Conservation (phyloP, 1,140 invertebrate genomes). For the Zaprionus taronus region DNA sequence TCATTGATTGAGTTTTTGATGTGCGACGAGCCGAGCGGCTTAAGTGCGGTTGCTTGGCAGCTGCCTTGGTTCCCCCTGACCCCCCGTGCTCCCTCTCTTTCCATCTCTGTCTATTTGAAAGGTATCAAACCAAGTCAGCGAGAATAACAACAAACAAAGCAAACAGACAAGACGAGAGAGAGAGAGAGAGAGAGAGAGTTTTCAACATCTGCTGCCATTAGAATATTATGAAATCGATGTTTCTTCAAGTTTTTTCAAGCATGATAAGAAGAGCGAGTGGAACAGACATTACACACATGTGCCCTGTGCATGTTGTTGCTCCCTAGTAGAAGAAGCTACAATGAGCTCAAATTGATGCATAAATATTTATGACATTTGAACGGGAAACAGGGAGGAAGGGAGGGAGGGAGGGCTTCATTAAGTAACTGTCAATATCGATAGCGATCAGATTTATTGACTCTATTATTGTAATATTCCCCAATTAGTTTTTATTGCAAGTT, state of each 20-base stretch:
- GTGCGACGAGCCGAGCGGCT: conserved; percentile 50
- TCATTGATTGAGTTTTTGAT: conserved; percentile 59
- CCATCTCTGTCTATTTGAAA: conserved; percentile 44
- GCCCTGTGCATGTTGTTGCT: conserved; percentile 10
- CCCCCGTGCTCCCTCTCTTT: neutral
- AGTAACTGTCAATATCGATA: conserved; percentile 6
- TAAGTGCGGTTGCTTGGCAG: conserved; percentile 51
- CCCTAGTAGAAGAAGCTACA: conserved; percentile 32
- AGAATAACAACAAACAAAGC: neutral
- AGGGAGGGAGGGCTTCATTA: neutral
- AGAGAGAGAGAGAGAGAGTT: neutral
- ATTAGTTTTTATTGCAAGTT: conserved; percentile 32
- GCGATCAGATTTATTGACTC: conserved; percentile 21
- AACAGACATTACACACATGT: conserved; percentile 51
- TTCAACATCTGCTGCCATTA: neutral
- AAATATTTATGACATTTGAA: conserved; percentile 61
- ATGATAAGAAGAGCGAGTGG: conserved; percentile 54
- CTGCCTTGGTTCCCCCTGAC: conserved; percentile 14
- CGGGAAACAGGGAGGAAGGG: conserved; percentile 1
- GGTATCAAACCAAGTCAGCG: conserved; percentile 41
- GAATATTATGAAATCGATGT: conserved; percentile 59
- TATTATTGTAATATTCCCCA: conserved; percentile 31
- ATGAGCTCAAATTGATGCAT: conserved; percentile 66
- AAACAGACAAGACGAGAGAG: neutral
- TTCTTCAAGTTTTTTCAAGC: conserved; percentile 46